A percentile compares a stretch with the other conserved stretches of the same genome.
Conservation (phyloP, 2,797 vertebrate species). For the Chromobotia macracanthus region DNA sequence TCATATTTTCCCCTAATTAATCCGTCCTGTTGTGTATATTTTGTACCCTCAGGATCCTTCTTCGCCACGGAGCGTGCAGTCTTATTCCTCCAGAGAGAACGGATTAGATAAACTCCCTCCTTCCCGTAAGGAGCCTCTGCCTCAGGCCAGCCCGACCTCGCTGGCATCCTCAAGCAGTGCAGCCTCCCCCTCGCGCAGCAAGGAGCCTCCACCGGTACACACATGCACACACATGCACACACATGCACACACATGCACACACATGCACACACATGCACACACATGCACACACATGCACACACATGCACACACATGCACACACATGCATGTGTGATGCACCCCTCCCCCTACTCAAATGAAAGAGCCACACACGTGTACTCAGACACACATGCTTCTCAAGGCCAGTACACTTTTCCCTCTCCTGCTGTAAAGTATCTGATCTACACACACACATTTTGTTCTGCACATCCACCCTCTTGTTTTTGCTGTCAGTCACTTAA, state of each 20-base stretch:
- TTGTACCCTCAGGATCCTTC: conserved; percentile 75
- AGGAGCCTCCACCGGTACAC: conserved; percentile 79
- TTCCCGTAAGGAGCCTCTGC: conserved; percentile 78
- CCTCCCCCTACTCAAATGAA: background rate
- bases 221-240: too few species aligned
- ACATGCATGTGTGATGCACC: background rate
- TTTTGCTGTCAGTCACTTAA: conserved; percentile 4
- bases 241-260: too few species aligned
- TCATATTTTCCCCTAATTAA: conserved; percentile 31
- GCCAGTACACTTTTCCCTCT: background rate
- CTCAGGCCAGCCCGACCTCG: conserved; percentile 83
- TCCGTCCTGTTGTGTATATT: conserved; percentile 1
- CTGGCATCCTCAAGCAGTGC: conserved; percentile 87
- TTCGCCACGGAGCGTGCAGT: conserved; percentile 86
- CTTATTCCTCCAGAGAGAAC: conserved; percentile 86
- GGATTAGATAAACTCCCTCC: conserved; percentile 82
- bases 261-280: too few species aligned
- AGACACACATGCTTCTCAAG: background rate
- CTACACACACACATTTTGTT: background rate
- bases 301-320: too few species aligned
- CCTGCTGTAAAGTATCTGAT: background rate
- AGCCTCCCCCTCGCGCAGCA: conserved; percentile 80
- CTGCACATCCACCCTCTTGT: background rate
- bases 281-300: too few species aligned
- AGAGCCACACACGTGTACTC: background rate